phyloP scores from a whole-genome alignment of 2,888 invertebrate genomes.

The Synanthedon andrenaeformis region DNA sequence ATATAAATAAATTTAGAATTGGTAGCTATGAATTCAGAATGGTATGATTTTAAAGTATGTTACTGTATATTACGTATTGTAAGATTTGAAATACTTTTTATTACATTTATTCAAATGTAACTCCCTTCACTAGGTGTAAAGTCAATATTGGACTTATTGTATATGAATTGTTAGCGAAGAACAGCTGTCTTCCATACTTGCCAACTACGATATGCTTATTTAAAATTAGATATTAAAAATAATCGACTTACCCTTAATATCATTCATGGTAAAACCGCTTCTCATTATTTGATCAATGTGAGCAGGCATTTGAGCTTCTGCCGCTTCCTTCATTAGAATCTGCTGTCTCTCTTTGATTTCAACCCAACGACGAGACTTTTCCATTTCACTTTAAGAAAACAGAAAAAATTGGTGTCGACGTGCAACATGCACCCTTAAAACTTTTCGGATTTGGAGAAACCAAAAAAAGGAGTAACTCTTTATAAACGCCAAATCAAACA shows the following conservation, averaged over 20 bases:
- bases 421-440: not conserved
- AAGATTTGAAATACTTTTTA: too few species aligned
- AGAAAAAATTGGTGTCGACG: slow-evolving; percentile 1
- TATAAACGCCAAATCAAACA: too few species aligned
- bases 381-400: slow-evolving; percentile 73
- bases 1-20: not conserved
- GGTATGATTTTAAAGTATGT: too few species aligned
- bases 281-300: slow-evolving; percentile 93
- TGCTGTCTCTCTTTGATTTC: slow-evolving; percentile 90
- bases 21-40: too few species aligned
- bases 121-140: too few species aligned
- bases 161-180: too few species aligned
- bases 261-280: slow-evolving; percentile 91
- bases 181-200: too few species aligned
- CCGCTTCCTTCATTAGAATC: slow-evolving; percentile 80
- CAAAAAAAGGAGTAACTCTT: not conserved
- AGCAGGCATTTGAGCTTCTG: slow-evolving; percentile 75
- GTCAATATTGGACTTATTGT: too few species aligned
- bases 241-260: slow-evolving; percentile 80
- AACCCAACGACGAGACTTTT: slow-evolving; percentile 88
- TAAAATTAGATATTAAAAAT: too few species aligned
- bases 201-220: too few species aligned
- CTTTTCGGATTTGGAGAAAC: not conserved
- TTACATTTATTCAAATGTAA: too few species aligned
- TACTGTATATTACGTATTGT: too few species aligned